These are phyloP conservation scores for Centropus bengalensis DNA, from an alignment of 2,113 vertebrate genomes.

Conservation along the genomic window DNA sequence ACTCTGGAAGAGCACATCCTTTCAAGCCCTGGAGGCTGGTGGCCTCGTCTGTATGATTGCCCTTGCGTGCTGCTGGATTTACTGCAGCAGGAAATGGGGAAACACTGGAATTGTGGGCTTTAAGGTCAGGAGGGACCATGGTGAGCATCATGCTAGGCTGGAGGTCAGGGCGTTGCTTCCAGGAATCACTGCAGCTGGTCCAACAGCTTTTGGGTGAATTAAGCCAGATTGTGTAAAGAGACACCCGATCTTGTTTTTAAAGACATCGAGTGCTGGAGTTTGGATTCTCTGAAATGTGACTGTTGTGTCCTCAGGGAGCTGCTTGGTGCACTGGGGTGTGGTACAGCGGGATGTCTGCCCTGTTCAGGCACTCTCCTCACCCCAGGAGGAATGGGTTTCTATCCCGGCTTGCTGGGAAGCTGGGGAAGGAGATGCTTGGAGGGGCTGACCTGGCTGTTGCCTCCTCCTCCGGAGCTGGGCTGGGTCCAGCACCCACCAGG, in stretches of 20 bases:
- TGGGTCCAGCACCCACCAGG: accelerated
- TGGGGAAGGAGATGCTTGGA: neutral
- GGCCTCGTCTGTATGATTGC: neutral
- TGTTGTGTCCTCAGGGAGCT: neutral
- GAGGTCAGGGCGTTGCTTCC: neutral
- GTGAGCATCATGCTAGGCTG: accelerated
- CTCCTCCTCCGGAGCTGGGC: neutral
- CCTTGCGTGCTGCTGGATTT: neutral
- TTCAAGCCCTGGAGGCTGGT: no score
- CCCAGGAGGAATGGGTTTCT: neutral
- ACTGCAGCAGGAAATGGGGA: neutral
- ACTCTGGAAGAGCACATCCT: neutral
- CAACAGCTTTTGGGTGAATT: neutral
- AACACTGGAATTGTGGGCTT: no score
- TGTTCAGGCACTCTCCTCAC: neutral
- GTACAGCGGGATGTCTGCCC: neutral
- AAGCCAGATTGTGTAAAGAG: neutral
- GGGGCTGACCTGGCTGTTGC: neutral
- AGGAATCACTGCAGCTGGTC: neutral
- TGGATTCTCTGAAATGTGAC: neutral
- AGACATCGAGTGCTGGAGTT: neutral
- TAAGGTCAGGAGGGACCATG: neutral
- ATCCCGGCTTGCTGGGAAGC: accelerated
- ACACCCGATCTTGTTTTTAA: neutral
- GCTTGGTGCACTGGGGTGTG: neutral